Conservation (phyloP, 2,888 invertebrate species). For the Megastigmus dorsalis region DNA sequence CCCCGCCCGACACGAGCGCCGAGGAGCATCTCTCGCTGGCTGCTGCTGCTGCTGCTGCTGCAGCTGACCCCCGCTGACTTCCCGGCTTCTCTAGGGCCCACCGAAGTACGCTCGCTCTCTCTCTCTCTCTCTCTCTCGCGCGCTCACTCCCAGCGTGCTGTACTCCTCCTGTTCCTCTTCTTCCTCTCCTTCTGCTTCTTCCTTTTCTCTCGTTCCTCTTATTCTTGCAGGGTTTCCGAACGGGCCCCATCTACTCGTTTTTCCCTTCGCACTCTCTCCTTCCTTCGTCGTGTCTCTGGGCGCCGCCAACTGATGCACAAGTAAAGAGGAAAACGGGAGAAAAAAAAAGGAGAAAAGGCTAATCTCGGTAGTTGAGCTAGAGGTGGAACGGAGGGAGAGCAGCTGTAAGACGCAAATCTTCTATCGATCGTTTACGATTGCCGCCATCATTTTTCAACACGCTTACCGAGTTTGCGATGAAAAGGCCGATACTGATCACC, state of each 20-base stretch:
- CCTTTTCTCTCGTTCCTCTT: not conserved
- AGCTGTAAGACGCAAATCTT: too few species aligned
- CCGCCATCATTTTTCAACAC: too few species aligned
- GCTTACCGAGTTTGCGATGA: too few species aligned
- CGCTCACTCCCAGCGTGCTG: not conserved
- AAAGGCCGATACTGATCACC: too few species aligned
- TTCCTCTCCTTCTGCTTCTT: not conserved
- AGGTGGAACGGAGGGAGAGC: not conserved
- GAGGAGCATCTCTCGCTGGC: conserved; percentile 71
- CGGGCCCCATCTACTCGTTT: conserved; percentile 15
- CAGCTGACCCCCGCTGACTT: conserved; percentile 73
- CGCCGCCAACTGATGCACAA: conserved; percentile 3
- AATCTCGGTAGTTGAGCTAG: not conserved
- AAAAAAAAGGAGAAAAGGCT: not conserved
- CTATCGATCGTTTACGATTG: not conserved
- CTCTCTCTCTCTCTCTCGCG: conserved; percentile 52
- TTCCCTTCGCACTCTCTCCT: conserved; percentile 40
- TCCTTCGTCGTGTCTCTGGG: conserved; percentile 32
- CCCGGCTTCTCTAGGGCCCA: conserved; percentile 47
- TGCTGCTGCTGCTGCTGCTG: conserved; percentile 64
- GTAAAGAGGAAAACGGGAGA: conserved; percentile 2
- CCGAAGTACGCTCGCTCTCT: conserved; percentile 49
- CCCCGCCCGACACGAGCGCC: conserved; percentile 72
- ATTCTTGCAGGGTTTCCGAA: conserved; percentile 52
- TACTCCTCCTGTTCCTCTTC: not conserved